Evolutionary conservation across 1,140 invertebrate species (phyloP), one percentile per base, ranked within the genome.

Genomic region (Dermatophagoides farinae): DNA sequence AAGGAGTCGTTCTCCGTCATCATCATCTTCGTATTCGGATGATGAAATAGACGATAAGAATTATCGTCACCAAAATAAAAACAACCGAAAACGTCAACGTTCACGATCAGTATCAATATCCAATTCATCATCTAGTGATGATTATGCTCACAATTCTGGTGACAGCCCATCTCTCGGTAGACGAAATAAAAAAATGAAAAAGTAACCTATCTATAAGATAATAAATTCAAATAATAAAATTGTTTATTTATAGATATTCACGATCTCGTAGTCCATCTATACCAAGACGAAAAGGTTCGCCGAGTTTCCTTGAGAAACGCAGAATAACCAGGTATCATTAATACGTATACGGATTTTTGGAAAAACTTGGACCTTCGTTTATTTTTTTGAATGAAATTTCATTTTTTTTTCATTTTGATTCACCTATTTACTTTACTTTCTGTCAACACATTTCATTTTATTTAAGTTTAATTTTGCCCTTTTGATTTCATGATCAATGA

Each of bases 291-390:
- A 79, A 83, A 65, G 87, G 88, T 37, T 91, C 87, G 47, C 88
- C 88, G 1, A 88, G 86, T 70, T 90, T 90, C 72, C 74, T 90
- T 40, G 87, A 91, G 69, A 77, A 86, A 67, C 77, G 88, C 54
- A 77, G 88, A 63, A 91, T 92, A 65, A 91, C 88, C 53, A 91
- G 87, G 87, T 92, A 78, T 57, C 50, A 18, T 20, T 20, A 22
- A 37, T 64, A 46, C 65, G 23, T 43, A 22, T 49, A 54, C 62
- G 16, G 57, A 40, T 52, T 61, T 59, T 65, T 65, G 22, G n/a
- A n/a, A 11, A 62, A 9, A 53, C 37, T 11, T 5, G 2, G 1
- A n/a, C 23, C 23, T 39, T 16, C 51, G 5, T n/a, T 53, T 20
- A 16, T 63, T 58, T 55, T 38, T 14, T 44, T 57, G 38, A 55